Percentiles rank a stretch among this genome's conserved stretches.
phyloP scores from a whole-genome alignment of 2,797 vertebrate genomes.

The Setipinna tenuifilis region DNA sequence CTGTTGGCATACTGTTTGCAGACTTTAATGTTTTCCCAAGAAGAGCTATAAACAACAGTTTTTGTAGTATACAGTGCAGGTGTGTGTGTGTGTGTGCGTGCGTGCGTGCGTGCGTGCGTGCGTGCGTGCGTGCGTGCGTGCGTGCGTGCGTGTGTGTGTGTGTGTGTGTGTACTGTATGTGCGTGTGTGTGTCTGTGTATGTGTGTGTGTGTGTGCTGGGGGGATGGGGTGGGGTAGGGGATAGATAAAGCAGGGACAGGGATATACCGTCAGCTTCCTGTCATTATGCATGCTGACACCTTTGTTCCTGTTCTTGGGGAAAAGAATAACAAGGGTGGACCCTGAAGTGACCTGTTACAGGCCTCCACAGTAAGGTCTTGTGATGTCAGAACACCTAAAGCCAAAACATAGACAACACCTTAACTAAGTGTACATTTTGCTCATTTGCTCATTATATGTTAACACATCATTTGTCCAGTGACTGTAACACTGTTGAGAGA shows the following conservation, averaged over 20 bases:
- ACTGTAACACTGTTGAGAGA: too few relatives aligned
- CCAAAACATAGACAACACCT: neutral
- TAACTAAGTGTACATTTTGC: too few relatives aligned
- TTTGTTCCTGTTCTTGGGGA: neutral
- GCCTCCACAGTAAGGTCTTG: neutral
- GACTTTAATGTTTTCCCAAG: neutral
- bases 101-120: too few relatives aligned
- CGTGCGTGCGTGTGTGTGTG: neutral
- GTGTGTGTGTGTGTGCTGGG: too few relatives aligned
- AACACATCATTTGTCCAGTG: too few relatives aligned
- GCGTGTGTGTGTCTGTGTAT: too few relatives aligned
- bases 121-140: conserved; percentile 1
- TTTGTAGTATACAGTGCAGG: too few relatives aligned
- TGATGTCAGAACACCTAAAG: neutral
- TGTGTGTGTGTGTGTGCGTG: too few relatives aligned
- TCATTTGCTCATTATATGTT: too few relatives aligned
- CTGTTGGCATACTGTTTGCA: neutral
- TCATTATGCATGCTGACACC: conserved; percentile 2
- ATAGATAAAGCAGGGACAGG: neutral
- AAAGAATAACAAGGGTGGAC: neutral
- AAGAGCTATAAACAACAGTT: neutral
- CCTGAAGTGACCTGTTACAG: neutral
- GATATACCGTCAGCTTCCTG: neutral
- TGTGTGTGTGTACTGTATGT: too few relatives aligned
- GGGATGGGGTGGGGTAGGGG: too few relatives aligned